Evolutionary conservation across 2,797 vertebrate species (phyloP), one percentile per base, ranked within the genome.

Genomic region (Hypotaenidia philippensis): DNA sequence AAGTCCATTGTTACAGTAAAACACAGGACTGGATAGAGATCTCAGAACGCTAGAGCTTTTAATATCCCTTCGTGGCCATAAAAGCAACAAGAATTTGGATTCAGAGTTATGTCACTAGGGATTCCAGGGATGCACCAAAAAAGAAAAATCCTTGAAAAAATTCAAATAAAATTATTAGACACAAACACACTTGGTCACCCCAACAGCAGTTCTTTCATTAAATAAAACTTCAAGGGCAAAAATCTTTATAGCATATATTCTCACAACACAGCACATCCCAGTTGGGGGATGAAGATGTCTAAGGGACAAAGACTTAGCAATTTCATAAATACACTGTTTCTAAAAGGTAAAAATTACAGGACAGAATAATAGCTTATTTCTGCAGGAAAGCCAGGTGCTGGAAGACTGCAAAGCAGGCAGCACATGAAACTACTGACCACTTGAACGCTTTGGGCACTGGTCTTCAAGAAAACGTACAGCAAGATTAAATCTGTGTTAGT

Each of bases 201-300:
- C 40, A 78, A 25, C 10, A 84, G 3, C 19, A 85, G 31, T 23
- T 66, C 14, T 61, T 64, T n/a, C 14, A 40, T 41, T 36, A 88
- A 49, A 57, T 34, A 68, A 68, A 86, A 47, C 11, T 38, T 57
- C 22, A 76, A 10, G 2, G 2, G 52, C 45, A 69, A 6, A 71
- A 82, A n/a, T 31, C 23, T 72, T 84, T 40, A 27, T n/a, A 50
- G 25, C 1, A 0, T 34, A 22, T 36, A 11, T 40, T 83, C 20
- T 75, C 44, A 45, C 31, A 78, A 59, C 16, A 76, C 13, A 83
- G 34, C 20, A 59, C 5, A 4, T 17, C 34, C 31, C 38, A 65
- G 14, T 57, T 16, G 57, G 21, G 83, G 29, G n/a, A 64, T 6
- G 3, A 72, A 63, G 25, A 79, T 0, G 0, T 4, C 0, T 1